Evolutionary conservation across 2,797 vertebrate species (phyloP).

Genomic region (Ficedula albicollis): DNA sequence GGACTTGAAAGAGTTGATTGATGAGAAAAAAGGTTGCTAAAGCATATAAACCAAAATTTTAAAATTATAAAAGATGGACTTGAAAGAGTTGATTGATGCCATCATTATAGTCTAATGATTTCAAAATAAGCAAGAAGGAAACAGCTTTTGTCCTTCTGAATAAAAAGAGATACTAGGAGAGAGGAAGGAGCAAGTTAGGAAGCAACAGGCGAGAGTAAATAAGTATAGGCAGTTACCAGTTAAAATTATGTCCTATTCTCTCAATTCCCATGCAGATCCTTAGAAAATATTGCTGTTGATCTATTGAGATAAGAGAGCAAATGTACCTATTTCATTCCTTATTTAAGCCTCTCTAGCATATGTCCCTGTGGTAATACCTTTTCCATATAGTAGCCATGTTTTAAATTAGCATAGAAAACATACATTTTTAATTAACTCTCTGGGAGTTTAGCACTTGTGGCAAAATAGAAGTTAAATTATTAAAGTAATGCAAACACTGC

Average conservation of each 20-base stretch:
- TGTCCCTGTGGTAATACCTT: neutral
- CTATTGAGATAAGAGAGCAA: neutral
- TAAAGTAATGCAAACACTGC: neutral
- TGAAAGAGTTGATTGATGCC: neutral
- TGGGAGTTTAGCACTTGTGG: fast-evolving
- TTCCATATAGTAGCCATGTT: neutral
- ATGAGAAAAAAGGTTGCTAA: neutral
- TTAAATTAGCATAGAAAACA: neutral
- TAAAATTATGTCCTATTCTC: neutral
- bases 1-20: neutral
- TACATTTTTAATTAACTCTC: neutral
- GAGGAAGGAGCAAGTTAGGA: neutral
- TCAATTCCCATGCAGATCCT: neutral
- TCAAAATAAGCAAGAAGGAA: neutral
- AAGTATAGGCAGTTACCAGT: neutral
- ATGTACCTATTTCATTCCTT: neutral
- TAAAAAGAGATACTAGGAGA: neutral
- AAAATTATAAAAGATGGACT: neutral
- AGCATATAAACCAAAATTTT: neutral
- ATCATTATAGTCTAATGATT: neutral
- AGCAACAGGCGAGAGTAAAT: neutral
- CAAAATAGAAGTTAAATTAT: neutral
- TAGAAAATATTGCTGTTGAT: neutral
- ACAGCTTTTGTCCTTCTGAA: neutral
- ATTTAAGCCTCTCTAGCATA: neutral